Conservation (phyloP, 2,113 vertebrate species). For the Neogobius melanostomus region DNA sequence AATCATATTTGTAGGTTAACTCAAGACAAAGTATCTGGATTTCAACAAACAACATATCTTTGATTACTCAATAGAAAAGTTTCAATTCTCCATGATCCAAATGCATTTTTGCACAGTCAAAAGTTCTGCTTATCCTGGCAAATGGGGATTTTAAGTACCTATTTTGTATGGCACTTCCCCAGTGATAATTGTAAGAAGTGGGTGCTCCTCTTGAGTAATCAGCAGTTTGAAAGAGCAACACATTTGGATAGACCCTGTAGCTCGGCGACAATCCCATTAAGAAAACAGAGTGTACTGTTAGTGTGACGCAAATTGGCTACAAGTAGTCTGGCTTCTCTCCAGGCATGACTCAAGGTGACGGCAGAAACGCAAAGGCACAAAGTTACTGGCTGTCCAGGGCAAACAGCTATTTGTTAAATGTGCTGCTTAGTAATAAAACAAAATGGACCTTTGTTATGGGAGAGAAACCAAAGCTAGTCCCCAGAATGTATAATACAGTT, state of each 20-base stretch:
- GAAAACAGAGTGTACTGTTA: constrained; percentile 69
- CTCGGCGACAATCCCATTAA: constrained; percentile 75
- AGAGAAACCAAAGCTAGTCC: constrained; percentile 8
- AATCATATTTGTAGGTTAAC: neutral
- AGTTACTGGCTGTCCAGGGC: constrained; percentile 50
- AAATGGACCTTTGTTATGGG: constrained; percentile 28
- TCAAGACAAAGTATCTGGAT: neutral
- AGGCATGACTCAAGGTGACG: constrained; percentile 77
- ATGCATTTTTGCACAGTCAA: constrained; percentile 3
- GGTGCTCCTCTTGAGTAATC: constrained; percentile 59
- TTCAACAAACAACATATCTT: neutral
- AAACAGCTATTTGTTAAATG: constrained; percentile 54
- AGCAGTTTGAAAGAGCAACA: constrained; percentile 59
- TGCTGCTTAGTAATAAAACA: constrained; percentile 47
- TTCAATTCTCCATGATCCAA: constrained; percentile 22
- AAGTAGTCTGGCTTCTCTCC: constrained; percentile 69
- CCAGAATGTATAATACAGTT: constrained; percentile 27
- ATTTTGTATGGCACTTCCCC: constrained; percentile 29
- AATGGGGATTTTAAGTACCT: constrained; percentile 44
- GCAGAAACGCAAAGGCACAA: constrained; percentile 55
- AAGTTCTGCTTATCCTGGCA: constrained; percentile 13
- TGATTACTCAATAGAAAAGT: neutral
- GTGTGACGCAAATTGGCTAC: constrained; percentile 72
- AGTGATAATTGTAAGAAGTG: constrained; percentile 44
- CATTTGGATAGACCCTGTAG: constrained; percentile 63